Evolutionary conservation across 2,888 invertebrate species (phyloP).

Genomic region (Epicampocera succincta): DNA sequence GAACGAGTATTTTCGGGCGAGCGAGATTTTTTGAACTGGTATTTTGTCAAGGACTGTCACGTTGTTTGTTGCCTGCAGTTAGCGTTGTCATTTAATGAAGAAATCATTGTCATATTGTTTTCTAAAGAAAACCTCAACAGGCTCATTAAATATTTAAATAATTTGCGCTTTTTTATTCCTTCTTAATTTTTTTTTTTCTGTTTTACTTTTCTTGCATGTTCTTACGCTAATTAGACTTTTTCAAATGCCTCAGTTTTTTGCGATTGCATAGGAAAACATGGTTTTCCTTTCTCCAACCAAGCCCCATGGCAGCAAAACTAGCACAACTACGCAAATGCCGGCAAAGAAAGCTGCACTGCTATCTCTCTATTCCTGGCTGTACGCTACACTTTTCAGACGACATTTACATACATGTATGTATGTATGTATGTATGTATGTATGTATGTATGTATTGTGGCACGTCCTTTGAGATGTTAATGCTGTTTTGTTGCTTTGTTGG

Average conservation of each 20-base stretch:
- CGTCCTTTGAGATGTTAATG: constrained; percentile 50
- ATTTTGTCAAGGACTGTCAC: too few species aligned
- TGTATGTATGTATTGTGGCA: background rate
- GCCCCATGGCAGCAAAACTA: background rate
- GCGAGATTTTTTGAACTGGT: too few species aligned
- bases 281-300: background rate
- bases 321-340: background rate
- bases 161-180: constrained; percentile 2
- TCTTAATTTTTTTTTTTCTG: constrained; percentile 1
- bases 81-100: background rate
- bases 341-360: background rate
- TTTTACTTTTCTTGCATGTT: constrained; percentile 16
- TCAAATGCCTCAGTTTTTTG: constrained; percentile 8
- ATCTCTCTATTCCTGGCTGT: background rate
- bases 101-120: background rate
- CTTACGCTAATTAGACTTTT: constrained; percentile 53
- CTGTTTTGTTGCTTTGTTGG: constrained; percentile 28
- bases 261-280: background rate
- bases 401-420: background rate
- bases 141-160: background rate
- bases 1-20: too few species aligned
- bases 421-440: background rate
- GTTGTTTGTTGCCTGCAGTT: background rate
- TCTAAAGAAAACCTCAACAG: background rate
- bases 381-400: background rate